phyloP scores from a whole-genome alignment of 1,140 invertebrate genomes.

The Brachionus plicatilis region DNA sequence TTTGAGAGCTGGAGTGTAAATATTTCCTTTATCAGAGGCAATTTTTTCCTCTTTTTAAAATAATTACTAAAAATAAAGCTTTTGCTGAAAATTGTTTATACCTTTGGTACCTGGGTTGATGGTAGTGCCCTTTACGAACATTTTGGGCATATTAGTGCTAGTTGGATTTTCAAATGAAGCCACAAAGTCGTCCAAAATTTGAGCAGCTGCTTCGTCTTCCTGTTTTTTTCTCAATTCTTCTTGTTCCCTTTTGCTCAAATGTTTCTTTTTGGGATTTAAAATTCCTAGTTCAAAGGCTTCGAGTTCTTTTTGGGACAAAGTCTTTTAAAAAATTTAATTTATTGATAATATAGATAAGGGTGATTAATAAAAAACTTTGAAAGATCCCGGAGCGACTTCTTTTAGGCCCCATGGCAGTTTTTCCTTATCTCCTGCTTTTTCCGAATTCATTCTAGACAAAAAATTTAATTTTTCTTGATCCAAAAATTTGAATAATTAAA shows the following conservation, averaged over 20 bases:
- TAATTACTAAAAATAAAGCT: background rate
- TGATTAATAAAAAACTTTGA: constrained; percentile 40
- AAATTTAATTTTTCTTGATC: no score
- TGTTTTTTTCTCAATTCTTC: constrained; percentile 76
- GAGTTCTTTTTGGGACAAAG: constrained; percentile 60
- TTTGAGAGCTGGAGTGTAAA: constrained; percentile 61
- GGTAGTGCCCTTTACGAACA: constrained; percentile 92
- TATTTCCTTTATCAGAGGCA: constrained; percentile 65
- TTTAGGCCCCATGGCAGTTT: constrained; percentile 44
- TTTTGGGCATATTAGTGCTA: constrained; percentile 67
- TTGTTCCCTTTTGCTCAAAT: constrained; percentile 74
- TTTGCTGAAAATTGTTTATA: background rate
- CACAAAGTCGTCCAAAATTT: constrained; percentile 93
- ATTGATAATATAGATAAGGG: background rate
- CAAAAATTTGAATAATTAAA: background rate
- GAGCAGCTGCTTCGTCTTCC: constrained; percentile 70
- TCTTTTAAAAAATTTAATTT: constrained; percentile 15
- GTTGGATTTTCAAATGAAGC: constrained; percentile 85
- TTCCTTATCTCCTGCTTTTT: constrained; percentile 19
- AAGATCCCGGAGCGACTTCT: constrained; percentile 42
- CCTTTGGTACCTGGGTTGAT: constrained; percentile 70
- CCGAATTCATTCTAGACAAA: background rate
- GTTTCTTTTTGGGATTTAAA: constrained; percentile 67
- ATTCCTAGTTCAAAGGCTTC: constrained; percentile 75
- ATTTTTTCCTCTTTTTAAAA: constrained; percentile 25